phyloP scores from a whole-genome alignment of 2,113 vertebrate genomes.

The Spea bombifrons region DNA sequence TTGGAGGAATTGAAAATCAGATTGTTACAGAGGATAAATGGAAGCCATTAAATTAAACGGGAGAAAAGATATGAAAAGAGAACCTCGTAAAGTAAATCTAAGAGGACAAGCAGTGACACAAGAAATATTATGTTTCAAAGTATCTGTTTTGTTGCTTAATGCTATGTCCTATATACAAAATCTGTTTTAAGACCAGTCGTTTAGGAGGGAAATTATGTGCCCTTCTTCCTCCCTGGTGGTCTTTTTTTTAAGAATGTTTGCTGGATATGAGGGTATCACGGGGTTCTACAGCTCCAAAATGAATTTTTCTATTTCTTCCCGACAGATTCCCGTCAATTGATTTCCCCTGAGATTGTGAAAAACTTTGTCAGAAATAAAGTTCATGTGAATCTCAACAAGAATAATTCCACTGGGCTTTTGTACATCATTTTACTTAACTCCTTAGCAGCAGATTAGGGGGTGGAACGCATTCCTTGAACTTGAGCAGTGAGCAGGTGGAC shows the following conservation, averaged over 20 bases:
- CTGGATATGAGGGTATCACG: too few species aligned
- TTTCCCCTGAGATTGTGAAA: slow-evolving; percentile 15
- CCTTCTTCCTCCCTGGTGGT: too few species aligned
- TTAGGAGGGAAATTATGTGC: too few species aligned
- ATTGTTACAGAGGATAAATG: not conserved
- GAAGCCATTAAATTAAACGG: not conserved
- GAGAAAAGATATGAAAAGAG: not conserved
- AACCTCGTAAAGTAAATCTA: not conserved
- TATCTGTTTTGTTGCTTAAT: too few species aligned
- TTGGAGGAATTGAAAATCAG: not conserved
- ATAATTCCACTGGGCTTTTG: not conserved
- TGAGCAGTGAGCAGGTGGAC: too few species aligned
- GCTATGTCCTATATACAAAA: too few species aligned
- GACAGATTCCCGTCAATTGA: not conserved
- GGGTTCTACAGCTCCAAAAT: too few species aligned
- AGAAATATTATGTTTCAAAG: not conserved
- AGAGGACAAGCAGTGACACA: not conserved
- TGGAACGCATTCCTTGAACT: too few species aligned
- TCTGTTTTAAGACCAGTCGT: too few species aligned
- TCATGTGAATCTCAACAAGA: not conserved
- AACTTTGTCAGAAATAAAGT: not conserved
- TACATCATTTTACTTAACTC: not conserved
- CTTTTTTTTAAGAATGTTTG: too few species aligned
- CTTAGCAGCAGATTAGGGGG: not conserved
- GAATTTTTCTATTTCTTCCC: not conserved